A percentile compares a stretch with the other conserved stretches of the same genome.
These are phyloP conservation scores for Empidonax alnorum DNA, from an alignment of 2,113 vertebrate species.

Conservation along the genomic window DNA sequence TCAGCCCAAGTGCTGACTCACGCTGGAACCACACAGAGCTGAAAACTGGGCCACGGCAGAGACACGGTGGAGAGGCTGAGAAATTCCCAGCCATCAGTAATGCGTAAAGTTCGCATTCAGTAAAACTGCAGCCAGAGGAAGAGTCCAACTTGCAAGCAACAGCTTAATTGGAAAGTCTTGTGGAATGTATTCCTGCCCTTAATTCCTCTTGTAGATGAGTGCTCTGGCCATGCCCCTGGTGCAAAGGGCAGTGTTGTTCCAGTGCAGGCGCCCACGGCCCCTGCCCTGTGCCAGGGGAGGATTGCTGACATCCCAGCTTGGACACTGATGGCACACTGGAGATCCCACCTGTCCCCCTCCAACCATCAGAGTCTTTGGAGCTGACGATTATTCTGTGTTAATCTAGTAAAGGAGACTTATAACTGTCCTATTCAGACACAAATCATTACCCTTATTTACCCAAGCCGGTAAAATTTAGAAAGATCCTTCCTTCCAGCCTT, in stretches of 20 bases:
- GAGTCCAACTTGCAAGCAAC: background rate
- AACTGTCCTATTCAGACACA: conserved; percentile 37
- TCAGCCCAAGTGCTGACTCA: background rate
- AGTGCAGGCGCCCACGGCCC: background rate
- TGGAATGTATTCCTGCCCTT: rapidly evolving
- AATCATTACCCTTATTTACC: conserved; percentile 70
- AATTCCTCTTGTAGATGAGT: rapidly evolving
- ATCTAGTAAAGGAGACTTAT: conserved; percentile 43
- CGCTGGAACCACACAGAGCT: background rate
- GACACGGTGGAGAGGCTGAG: rapidly evolving
- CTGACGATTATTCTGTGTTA: background rate
- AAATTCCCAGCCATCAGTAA: background rate
- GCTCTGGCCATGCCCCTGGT: background rate
- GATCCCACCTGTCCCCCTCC: background rate
- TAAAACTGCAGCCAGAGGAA: background rate
- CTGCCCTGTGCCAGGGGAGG: background rate
- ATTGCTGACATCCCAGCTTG: rapidly evolving
- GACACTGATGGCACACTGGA: background rate
- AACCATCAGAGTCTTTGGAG: background rate
- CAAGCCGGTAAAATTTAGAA: conserved; percentile 64
- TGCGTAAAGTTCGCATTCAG: rapidly evolving
- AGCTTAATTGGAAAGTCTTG: background rate
- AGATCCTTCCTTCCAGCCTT: conserved; percentile 73
- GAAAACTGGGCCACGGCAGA: background rate
- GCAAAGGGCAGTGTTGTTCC: background rate